These are phyloP conservation scores for Parthenolecanium corni DNA, from an alignment of 2,888 invertebrate genomes.

Conservation along the genomic window DNA sequence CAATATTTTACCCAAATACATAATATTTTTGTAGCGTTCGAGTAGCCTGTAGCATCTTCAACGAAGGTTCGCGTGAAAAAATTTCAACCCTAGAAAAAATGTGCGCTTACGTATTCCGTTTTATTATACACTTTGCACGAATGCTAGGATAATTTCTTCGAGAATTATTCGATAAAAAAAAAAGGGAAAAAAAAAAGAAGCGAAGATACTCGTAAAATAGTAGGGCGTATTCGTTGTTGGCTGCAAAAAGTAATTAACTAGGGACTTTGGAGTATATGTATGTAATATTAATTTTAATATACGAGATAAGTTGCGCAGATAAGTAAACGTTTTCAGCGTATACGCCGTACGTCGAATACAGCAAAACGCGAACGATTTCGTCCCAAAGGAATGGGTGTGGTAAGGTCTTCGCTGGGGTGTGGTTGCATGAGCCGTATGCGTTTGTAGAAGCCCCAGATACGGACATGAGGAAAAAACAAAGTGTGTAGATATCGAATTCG, in stretches of 20 bases:
- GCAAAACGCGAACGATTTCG: not conserved
- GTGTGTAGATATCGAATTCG: no score
- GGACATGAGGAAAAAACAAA: no score
- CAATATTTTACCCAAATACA: no score
- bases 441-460: no score
- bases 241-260: slow-evolving; percentile 7
- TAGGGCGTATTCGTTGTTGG: not conserved
- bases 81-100: no score
- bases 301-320: slow-evolving; percentile 21
- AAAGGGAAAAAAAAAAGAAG: not conserved
- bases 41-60: no score
- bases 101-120: no score
- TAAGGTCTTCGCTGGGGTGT: slow-evolving; percentile 22
- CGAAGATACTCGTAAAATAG: not conserved
- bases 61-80: no score
- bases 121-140: no score
- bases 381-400: slow-evolving; percentile 23
- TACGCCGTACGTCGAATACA: slow-evolving; percentile 3
- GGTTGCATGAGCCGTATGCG: not conserved
- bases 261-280: not conserved
- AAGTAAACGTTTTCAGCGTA: slow-evolving; percentile 3
- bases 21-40: no score
- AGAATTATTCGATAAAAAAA: no score
- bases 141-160: no score
- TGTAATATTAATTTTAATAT: slow-evolving; percentile 16